Percentiles rank a stretch among this genome's conserved stretches.
phyloP scores from a whole-genome alignment of 2,113 vertebrate species.

The Limnothrissa miodon region DNA sequence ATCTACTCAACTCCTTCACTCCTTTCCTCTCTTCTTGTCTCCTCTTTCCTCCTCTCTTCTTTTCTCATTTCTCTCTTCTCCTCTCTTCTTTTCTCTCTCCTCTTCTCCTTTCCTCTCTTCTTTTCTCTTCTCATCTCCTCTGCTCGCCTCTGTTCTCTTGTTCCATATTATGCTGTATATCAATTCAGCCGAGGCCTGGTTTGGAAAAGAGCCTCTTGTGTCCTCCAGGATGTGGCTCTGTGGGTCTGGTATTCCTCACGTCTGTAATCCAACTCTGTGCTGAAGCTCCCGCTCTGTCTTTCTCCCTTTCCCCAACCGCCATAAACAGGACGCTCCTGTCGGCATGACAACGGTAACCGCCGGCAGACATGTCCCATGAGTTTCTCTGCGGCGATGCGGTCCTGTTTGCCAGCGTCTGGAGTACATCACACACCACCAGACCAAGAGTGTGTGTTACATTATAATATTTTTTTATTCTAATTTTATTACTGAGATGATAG shows the following conservation, averaged over 20 bases:
- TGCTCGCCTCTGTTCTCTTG: background rate
- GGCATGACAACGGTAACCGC: constrained; percentile 1
- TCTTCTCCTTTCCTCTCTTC: background rate
- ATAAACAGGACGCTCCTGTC: background rate
- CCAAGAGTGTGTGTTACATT: background rate
- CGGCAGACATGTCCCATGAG: background rate
- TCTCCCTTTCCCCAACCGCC: background rate
- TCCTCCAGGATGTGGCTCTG: background rate
- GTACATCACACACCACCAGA: background rate
- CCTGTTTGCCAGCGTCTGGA: background rate
- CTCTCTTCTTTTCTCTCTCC: background rate
- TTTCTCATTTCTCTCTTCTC: too few species aligned
- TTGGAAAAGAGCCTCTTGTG: background rate
- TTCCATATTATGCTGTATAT: background rate
- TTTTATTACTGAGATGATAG: background rate
- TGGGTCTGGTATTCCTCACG: constrained; percentile 1
- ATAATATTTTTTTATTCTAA: too few species aligned
- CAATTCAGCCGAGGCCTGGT: background rate
- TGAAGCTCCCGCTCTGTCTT: background rate
- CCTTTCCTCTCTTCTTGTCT: background rate
- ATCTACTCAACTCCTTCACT: background rate
- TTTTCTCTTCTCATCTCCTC: background rate
- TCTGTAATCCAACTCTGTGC: background rate
- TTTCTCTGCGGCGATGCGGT: background rate
- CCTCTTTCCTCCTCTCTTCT: background rate